phyloP scores from a whole-genome alignment of 1,140 invertebrate species.

The Stegodyphus mimosarum region DNA sequence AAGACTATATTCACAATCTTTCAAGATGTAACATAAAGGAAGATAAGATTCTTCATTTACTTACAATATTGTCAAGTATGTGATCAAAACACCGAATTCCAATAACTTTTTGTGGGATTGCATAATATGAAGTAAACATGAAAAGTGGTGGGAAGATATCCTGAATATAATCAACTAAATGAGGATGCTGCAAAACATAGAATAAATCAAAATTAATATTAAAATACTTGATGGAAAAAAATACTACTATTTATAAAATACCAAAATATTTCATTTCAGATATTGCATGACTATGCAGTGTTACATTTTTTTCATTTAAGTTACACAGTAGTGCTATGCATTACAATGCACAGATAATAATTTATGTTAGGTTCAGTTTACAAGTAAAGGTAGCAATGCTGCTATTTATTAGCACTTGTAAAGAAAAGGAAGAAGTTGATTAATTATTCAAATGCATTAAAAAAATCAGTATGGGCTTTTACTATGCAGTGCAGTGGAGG shows the following conservation, averaged over 20 bases:
- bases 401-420: too few relatives aligned
- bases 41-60: not conserved
- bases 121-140: slow-evolving; percentile 41
- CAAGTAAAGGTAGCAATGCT: not conserved
- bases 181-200: slow-evolving; percentile 21
- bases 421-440: too few relatives aligned
- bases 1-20: too few relatives aligned
- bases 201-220: too few relatives aligned
- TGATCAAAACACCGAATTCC: slow-evolving; percentile 32
- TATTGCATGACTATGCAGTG: not conserved
- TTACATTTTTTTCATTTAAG: not conserved
- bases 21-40: too few relatives aligned
- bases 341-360: not conserved
- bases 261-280: not conserved
- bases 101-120: slow-evolving; percentile 1
- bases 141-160: slow-evolving; percentile 37
- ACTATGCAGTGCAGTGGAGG: too few relatives aligned
- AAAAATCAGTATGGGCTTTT: too few relatives aligned
- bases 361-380: not conserved
- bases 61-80: slow-evolving; percentile 51
- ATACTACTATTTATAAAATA: not conserved
- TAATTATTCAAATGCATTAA: too few relatives aligned
- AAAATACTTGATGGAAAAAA: not conserved
- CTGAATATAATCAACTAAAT: slow-evolving; percentile 21
- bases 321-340: not conserved